Conservation (phyloP, 2,888 invertebrate species). For the Cyaniris semiargus region DNA sequence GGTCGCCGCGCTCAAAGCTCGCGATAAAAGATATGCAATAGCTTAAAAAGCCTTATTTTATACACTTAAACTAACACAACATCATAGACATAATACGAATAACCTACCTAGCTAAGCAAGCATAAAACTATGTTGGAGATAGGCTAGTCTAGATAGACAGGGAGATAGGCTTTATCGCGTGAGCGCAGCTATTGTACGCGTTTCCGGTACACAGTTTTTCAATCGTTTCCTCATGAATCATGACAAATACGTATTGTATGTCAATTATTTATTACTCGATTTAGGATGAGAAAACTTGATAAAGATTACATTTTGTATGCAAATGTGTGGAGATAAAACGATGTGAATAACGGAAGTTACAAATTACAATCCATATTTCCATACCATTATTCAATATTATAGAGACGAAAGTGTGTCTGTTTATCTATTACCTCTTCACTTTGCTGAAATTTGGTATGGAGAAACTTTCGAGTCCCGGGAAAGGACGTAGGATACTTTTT, state of each 20-base stretch:
- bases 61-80: too few species aligned
- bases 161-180: constrained; percentile 24
- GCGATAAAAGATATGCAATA: too few species aligned
- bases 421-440: too few species aligned
- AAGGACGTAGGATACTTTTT: too few species aligned
- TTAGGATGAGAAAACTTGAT: neutral
- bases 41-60: too few species aligned
- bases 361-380: too few species aligned
- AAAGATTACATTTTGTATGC: neutral
- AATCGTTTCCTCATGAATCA: neutral
- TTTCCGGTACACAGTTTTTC: constrained; percentile 17
- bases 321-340: neutral
- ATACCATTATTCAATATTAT: too few species aligned
- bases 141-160: neutral
- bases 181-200: neutral
- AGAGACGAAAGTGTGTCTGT: too few species aligned
- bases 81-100: neutral
- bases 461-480: too few species aligned
- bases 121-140: neutral
- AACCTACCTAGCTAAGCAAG: neutral
- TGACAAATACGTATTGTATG: neutral
- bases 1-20: too few species aligned
- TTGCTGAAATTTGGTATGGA: too few species aligned
- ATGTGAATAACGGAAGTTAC: too few species aligned
- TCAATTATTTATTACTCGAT: neutral